Evolutionary conservation across 2,888 invertebrate genomes (phyloP), one percentile per base, ranked within the genome.

Genomic region (Macrosiphum euphorbiae): DNA sequence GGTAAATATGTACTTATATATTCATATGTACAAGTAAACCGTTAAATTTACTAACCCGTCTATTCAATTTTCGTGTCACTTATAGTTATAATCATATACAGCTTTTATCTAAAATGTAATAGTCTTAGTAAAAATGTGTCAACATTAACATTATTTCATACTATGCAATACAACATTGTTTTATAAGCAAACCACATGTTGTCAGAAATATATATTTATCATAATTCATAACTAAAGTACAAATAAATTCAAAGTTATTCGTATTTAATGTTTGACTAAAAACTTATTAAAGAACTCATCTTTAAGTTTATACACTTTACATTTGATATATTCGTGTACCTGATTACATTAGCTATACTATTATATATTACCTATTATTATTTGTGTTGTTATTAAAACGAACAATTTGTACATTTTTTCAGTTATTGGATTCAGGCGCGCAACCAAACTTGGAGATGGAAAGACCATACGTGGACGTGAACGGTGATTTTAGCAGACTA

Each of bases 401-500:
- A 89, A 89, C 47, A n/a, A 11, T 61, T 5, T 88, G 28, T 67
- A 7, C 47, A 44, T 50, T 52, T 94, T 94, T 94, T 47, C 87
- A 94, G 94, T 41, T 94, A 24, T 86, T 94, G 94, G 67, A 94
- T 8, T 90, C 94, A 8, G 90, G 67, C 4, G 94, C 35, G 3
- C 90, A 94, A n/a, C 67, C 90, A 61, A 90, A 90, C 61, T 67
- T 90, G 20, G 94, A 94, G 44, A 67, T 94, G 86, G 94, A 94
- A 52, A 94, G 90, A 86, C 86, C 90, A 26, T 94, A 94, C 52
- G 94, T 52, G 50, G 94, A 94, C 0, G 50, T 86, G 20, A 11
- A 88, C 5, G 47, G 67, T 11, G 94, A 94, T 35, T 94, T 67
- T 50, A 86, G 58, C 55, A 44, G 94, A 26, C 50, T 94, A 13